Base-by-base conservation (phyloP, 2,113 vertebrate genomes). In the Cyprinodon tularosa region DNA sequence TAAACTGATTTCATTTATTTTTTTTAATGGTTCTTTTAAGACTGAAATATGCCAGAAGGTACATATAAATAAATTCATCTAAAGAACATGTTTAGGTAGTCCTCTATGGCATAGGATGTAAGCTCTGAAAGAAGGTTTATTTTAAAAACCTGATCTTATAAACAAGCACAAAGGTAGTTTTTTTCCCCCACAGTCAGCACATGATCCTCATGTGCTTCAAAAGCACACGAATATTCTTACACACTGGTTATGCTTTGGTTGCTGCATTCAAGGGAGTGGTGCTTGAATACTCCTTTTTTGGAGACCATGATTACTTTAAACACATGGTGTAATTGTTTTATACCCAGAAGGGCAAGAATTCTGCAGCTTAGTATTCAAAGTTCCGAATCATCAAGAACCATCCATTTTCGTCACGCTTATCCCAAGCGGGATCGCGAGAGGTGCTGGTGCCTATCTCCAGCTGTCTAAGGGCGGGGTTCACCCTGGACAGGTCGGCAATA, bases 1-100 rank as follows among this genome's bases (percentile, higher is more conserved):
- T 89, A 86, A 90, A 89, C 63, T 0, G 74, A 66, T 72, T 86
- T 60, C 50, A 17, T 83, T 86, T 81, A 86, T 85, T 79, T 53
- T 57, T 57, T 6, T 47, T 47, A 2, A 38, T 74, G 12, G 7
- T 36, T 14, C 20, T 29, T 62, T 2, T 20, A 37, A 50, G 64
- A 50, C 59, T 20, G 20, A 12, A 29, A 72, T 1, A 72, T 48
- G 38, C 72, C 70, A 45, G 14, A 17, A 57, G 4, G 61, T 61
- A 17, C 5, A 66, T 62, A 15, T 78, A 47, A 50, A 65, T 40
- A 13, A 59, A 74, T 14, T n/a, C 15, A 50, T 40, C 48, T 57
- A 4, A 40, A 38, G 3, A 20, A 12, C 45, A 57, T 12, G 0
- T 13, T 48, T 6, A 6, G 12, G 9, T 60, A 66, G 66, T 83